Base-by-base conservation (phyloP, 2,113 vertebrate genomes). In the Sphaerodactylus townsendi region DNA sequence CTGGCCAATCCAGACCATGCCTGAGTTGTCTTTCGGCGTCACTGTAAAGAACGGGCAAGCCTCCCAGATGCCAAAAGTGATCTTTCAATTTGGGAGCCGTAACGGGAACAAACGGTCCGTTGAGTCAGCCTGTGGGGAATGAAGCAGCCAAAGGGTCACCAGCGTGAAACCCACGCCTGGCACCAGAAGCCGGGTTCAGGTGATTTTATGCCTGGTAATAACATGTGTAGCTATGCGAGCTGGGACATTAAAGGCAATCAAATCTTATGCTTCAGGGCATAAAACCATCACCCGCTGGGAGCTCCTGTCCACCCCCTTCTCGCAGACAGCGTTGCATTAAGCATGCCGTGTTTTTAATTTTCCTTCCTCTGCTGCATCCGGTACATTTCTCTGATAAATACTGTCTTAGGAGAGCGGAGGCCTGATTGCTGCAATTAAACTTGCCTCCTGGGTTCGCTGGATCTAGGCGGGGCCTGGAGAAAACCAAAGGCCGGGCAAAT, bases 171-270 rank as follows among this genome's bases (percentile, higher is more conserved):
- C 73, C 4, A 23, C 10, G 44, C 72, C 33, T 25, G 46, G 44
- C 35, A 41, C 64, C 19, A 19, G 77, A 75, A 77, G n/a, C n/a
- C 25, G 65, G 59, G 39, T 13, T 68, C 11, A 53, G 59, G 15
- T 69, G 64, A 66, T 75, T 84, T 84, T 39, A 69, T 68, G 82
- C 33, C 73, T 69, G 46, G 64, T 68, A 64, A 76, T 74, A 82
- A 82, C 65, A 33, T 82, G 44, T 74, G 56, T 33, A 53, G 71
- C 72, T 68, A 66, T 68, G 82, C 64, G 69, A 68, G n/a, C 44
- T 39, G 7, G 11, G 72, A 77, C 74, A 84, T 75, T 84, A 84
- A 66, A 64, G 35, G 62, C 82, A 68, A 84, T 84, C 82, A 84
- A 69, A 77, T 84, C 73, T 69, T 77, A 53, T 39, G 82, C 82